Conservation (phyloP, 2,888 invertebrate species). For the Eupsilia transversa region DNA sequence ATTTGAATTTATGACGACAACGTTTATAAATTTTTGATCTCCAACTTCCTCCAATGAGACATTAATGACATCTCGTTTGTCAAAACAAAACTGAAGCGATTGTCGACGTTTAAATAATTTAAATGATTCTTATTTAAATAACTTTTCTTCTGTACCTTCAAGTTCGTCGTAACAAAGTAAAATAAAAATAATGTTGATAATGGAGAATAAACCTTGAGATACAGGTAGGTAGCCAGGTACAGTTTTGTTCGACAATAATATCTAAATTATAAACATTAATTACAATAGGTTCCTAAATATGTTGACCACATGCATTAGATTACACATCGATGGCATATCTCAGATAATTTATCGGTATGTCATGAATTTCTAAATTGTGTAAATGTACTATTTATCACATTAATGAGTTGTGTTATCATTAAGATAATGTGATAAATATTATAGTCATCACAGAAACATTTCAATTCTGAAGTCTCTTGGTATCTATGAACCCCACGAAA, state of each 20-base stretch:
- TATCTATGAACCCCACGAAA: not conserved
- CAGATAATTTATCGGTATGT: conserved; percentile 57
- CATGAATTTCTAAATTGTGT: conserved; percentile 51
- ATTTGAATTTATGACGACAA: conserved; percentile 39
- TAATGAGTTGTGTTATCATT: conserved; percentile 46
- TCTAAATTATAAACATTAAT: conserved; percentile 23
- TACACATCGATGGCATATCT: conserved; percentile 46
- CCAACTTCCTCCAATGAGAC: conserved; percentile 53
- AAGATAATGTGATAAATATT: conserved; percentile 25
- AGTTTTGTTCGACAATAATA: conserved; percentile 18
- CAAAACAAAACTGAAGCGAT: conserved; percentile 59
- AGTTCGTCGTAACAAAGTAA: conserved; percentile 26
- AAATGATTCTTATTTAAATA: conserved; percentile 45
- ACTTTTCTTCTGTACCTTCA: conserved; percentile 25
- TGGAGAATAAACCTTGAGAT: conserved; percentile 26
- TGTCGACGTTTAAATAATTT: conserved; percentile 61
- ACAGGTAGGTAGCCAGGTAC: too few relatives aligned
- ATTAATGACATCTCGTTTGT: conserved; percentile 61
- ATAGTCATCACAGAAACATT: conserved; percentile 11
- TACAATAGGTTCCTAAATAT: conserved; percentile 23
- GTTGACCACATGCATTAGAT: conserved; percentile 46
- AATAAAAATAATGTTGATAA: conserved; percentile 58
- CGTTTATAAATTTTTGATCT: conserved; percentile 51
- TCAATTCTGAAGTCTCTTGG: not conserved
- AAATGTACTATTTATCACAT: conserved; percentile 44